Base-by-base conservation (phyloP, 1,140 invertebrate species). In the Helicoverpa zea region DNA sequence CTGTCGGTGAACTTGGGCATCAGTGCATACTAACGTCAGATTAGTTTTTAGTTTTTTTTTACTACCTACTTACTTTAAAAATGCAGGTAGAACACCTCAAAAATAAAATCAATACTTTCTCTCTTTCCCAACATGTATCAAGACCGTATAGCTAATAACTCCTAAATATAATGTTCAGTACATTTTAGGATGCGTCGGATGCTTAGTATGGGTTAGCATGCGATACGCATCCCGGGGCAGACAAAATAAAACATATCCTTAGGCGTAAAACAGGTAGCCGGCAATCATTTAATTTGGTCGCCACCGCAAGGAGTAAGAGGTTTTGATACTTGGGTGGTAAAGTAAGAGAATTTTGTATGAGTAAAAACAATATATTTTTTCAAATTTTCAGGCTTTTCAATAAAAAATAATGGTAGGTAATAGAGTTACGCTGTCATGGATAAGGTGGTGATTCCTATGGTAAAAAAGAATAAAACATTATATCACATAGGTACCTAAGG, bases 261-360 rank as follows among this genome's bases (percentile, higher is more conserved):
- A 80, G 90, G 92, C 90, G 92, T 94, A 94, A 94, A 89, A 92
- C 92, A 92, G 92, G 92, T 92, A 94, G 92, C 91, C 82, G 3
- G 81, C 81, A 87, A 90, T 90, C 86, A 88, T 89, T 90, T 87
- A 68, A 92, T 92, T 92, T 90, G 86, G 74, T 80, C 79, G 59
- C 80, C 52, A 74, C 79, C 77, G 54, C 47, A 18, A 23, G 73
- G 66, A 54, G 18, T 9, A 68, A 58, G 3, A 18, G 3, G 35
- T 86, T 81, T 92, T 91, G 89, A 90, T 92, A 90, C 84, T 93
- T 88, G 43, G 14, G 13, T 14, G n/a, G 35, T 14, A n/a, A 54
- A 14, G 16, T 59, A 3, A 12, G 2, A 29, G 9, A 2, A 59
- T 23, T 59, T 11, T 59, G 11, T 23, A 9, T 43, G 35, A 7